Percentiles rank a stretch among this genome's conserved stretches.
Evolutionary conservation across 2,113 vertebrate genomes (phyloP).

Genomic region (Procapra przewalskii): DNA sequence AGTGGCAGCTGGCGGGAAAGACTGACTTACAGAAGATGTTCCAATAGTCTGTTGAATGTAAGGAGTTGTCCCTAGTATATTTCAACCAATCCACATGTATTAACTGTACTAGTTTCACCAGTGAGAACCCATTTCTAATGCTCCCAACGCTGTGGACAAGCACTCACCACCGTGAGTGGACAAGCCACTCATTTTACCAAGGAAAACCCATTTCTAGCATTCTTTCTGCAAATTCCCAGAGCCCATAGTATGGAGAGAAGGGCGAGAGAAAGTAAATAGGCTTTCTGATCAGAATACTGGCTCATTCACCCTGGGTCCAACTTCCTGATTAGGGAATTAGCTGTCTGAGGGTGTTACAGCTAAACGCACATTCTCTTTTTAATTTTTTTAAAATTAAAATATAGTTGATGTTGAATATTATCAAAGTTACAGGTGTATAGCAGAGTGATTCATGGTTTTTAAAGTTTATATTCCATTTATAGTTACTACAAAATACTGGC

Average conservation of each 20-base stretch:
- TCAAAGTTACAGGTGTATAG: neutral
- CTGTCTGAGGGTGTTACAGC: neutral
- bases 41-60: neutral
- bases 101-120: neutral
- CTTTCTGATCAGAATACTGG: neutral
- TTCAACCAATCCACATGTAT: neutral
- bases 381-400: neutral
- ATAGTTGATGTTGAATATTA: neutral
- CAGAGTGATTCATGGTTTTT: neutral
- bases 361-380: neutral
- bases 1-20: neutral
- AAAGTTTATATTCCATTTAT: neutral
- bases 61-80: neutral
- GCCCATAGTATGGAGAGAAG: neutral
- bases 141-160: too few species aligned
- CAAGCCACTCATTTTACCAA: neutral
- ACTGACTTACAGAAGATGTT: neutral
- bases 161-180: neutral
- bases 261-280: neutral
- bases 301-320: neutral
- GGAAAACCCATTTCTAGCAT: neutral
- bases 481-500: neutral
- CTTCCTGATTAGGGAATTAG: neutral
- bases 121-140: neutral
- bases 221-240: neutral